Evolutionary conservation across 2,888 invertebrate genomes (phyloP).

Genomic region (Cotesia congregata): DNA sequence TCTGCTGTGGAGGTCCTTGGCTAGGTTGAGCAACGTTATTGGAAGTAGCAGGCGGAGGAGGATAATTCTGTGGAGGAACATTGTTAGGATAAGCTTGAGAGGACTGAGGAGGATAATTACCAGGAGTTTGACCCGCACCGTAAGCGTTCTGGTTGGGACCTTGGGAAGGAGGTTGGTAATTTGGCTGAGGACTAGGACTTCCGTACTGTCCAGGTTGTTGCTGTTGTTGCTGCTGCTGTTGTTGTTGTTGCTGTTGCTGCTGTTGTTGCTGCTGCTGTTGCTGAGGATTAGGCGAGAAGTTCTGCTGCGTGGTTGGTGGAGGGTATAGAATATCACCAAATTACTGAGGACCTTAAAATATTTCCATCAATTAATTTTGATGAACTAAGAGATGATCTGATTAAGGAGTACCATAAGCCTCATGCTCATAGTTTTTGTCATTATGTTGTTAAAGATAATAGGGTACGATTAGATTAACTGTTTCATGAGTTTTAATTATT

Average conservation of each 20-base stretch:
- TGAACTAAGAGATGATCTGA: slow-evolving; percentile 75
- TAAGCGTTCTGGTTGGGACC: slow-evolving; percentile 65
- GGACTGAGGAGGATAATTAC: slow-evolving; percentile 70
- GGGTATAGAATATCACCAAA: slow-evolving; percentile 80
- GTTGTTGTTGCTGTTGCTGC: slow-evolving; percentile 63
- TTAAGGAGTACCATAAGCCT: slow-evolving; percentile 82
- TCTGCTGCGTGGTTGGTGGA: slow-evolving; percentile 72
- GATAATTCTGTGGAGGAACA: slow-evolving; percentile 65
- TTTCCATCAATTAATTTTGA: slow-evolving; percentile 82
- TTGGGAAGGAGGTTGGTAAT: slow-evolving; percentile 62
- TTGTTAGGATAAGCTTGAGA: slow-evolving; percentile 72
- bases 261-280: slow-evolving; percentile 60
- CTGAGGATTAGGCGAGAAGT: slow-evolving; percentile 68
- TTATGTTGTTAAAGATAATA: slow-evolving; percentile 87
- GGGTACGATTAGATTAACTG: slow-evolving; percentile 60
- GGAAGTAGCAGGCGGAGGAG: slow-evolving; percentile 70
- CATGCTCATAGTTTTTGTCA: slow-evolving; percentile 90
- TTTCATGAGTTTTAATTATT: slow-evolving; percentile 20
- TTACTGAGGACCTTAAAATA: slow-evolving; percentile 78
- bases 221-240: slow-evolving; percentile 49
- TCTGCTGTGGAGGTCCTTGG: slow-evolving; percentile 72
- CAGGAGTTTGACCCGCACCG: slow-evolving; percentile 61
- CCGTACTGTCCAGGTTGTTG: slow-evolving; percentile 65
- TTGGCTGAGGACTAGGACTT: slow-evolving; percentile 68
- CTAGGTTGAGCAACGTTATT: slow-evolving; percentile 60